phyloP scores from a whole-genome alignment of 2,888 invertebrate genomes.

The Rhingia campestris region DNA sequence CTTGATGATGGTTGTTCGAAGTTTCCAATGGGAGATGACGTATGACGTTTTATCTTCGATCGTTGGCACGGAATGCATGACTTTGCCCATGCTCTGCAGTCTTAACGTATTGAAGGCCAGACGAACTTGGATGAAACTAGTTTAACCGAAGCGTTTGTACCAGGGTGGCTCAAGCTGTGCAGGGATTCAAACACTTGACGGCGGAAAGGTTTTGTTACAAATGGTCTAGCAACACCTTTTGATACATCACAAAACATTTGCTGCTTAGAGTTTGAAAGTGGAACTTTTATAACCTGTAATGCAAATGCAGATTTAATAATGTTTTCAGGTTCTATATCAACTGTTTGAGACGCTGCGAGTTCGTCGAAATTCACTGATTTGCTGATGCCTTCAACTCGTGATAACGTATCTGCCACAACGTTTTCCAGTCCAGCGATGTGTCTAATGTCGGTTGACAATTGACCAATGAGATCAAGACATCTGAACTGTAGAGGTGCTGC shows the following conservation, averaged over 20 bases:
- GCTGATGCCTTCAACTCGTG: constrained; percentile 9
- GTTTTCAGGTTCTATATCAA: constrained; percentile 7
- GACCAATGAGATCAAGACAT: constrained; percentile 27
- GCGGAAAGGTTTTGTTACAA: background rate
- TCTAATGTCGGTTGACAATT: constrained; percentile 20
- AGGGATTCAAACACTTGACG: constrained; percentile 1
- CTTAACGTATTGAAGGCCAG: constrained; percentile 3
- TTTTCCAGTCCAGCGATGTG: constrained; percentile 21
- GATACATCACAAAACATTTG: constrained; percentile 9
- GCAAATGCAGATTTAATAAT: background rate
- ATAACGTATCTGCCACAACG: background rate
- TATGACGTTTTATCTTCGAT: constrained; percentile 17
- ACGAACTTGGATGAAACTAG: constrained; percentile 4
- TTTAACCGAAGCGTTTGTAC: background rate
- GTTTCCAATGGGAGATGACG: constrained; percentile 11
- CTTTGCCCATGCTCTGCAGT: constrained; percentile 44
- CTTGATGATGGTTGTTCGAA: constrained; percentile 20
- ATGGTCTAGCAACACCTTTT: constrained; percentile 6
- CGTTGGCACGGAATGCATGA: constrained; percentile 25
- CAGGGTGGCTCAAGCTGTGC: background rate
- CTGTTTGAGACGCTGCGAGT: constrained; percentile 48
- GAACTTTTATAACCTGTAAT: constrained; percentile 12
- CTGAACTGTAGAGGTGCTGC: constrained; percentile 20
- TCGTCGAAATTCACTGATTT: constrained; percentile 23
- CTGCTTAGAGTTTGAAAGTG: background rate